phyloP scores from a whole-genome alignment of 2,888 invertebrate species.

The Acutogordius australiensis region DNA sequence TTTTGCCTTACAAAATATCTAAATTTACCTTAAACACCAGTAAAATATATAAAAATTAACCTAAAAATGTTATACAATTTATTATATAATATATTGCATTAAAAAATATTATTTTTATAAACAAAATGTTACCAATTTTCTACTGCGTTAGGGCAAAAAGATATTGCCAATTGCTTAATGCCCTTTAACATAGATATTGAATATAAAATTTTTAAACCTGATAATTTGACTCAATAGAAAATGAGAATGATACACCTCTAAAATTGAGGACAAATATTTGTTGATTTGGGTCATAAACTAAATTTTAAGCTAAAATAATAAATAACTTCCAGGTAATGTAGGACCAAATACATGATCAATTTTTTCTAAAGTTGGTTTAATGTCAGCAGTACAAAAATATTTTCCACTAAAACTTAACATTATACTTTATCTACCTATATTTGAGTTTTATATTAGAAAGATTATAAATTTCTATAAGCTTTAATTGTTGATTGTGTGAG shows the following conservation, averaged over 20 bases:
- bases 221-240: constrained; percentile 47
- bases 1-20: too few species aligned
- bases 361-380: constrained; percentile 78
- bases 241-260: constrained; percentile 78
- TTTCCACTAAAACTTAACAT: constrained; percentile 17
- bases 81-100: too few species aligned
- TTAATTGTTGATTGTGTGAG: constrained; percentile 64
- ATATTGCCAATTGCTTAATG: too few species aligned
- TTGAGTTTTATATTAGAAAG: constrained; percentile 83
- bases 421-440: constrained; percentile 40
- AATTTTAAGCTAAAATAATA: too few species aligned
- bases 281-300: constrained; percentile 68
- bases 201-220: too few species aligned
- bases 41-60: too few species aligned
- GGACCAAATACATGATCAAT: constrained; percentile 96
- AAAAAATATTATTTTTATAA: too few species aligned
- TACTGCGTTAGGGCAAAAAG: too few species aligned
- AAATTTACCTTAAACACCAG: too few species aligned
- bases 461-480: constrained; percentile 86
- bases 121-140: too few species aligned
- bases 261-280: constrained; percentile 83
- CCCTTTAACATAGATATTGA: too few species aligned
- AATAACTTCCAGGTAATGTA: constrained; percentile 70
- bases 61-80: too few species aligned
- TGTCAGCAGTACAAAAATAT: constrained; percentile 44